Evolutionary conservation across 2,797 vertebrate species (phyloP), one percentile per base, ranked within the genome.

Genomic region (Lacerta agilis): DNA sequence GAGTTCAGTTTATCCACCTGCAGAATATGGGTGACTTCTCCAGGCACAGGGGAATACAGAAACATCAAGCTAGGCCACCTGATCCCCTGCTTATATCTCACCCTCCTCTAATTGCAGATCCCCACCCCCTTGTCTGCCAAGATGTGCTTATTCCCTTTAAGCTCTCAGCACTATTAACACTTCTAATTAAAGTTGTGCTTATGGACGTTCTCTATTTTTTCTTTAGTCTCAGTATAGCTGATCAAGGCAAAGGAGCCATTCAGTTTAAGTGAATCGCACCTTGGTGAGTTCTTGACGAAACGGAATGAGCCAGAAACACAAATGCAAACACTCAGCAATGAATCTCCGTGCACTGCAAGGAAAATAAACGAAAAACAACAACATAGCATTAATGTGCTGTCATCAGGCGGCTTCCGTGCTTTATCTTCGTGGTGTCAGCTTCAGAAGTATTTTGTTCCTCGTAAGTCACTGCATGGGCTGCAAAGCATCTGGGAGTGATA

Each of bases 181-280:
- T 85, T 91, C 84, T 94, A 95, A 94, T 94, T 92, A 94, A 86
- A 93, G 82, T 81, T 64, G 61, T 85, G 91, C 82, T 92, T 85
- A 38, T 67, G 87, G 90, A 88, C 87, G 88, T 29, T 2, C 89
- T 79, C 90, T 33, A 2, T 69, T 67, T 83, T 23, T 78, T 90
- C 89, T 90, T 90, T 91, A 84, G 69, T 61, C 71, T 83, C n/a
- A 91, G 87, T n/a, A 90, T 85, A 33, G 86, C 90, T 87, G 89
- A 90, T 93, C 0, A 66, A 90, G 89, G 88, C 88, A 83, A 84
- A 49, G 87, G 2, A 92, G 86, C n/a, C 15, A 25, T 0, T 5
- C 6, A 92, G 86, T 79, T 1, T 0, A 1, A 75, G 85, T 0
- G 18, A 77, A 38, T 73, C 3, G 0, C 77, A 36, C 0, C 87